phyloP scores from a whole-genome alignment of 2,797 vertebrate species.

The Denticeps clupeoides region DNA sequence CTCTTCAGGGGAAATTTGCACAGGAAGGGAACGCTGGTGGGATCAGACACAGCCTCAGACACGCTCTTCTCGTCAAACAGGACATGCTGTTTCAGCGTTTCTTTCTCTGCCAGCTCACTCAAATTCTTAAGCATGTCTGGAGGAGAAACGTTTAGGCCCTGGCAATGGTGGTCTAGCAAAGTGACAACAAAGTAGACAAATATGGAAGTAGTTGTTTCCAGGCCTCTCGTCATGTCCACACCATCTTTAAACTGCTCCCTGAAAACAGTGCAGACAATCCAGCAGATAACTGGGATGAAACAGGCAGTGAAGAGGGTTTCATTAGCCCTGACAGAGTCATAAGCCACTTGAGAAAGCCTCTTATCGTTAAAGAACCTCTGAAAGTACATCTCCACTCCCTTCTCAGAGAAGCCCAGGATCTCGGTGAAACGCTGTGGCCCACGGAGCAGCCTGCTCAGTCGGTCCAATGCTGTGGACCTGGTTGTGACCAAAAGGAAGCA shows the following conservation, averaged over 20 bases:
- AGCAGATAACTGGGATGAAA: background rate
- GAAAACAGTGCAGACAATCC: slow-evolving; percentile 2
- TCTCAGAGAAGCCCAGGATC: slow-evolving; percentile 5
- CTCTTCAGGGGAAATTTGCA: slow-evolving; percentile 16
- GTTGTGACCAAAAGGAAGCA: background rate
- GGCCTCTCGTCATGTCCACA: background rate
- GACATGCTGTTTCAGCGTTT: slow-evolving; percentile 10
- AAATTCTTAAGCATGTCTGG: slow-evolving; percentile 8
- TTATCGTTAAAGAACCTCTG: background rate
- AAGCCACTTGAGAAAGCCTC: background rate
- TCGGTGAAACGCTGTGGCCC: background rate
- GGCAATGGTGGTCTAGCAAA: slow-evolving; percentile 4
- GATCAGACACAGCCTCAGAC: background rate
- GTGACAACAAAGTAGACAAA: background rate
- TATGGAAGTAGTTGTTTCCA: background rate
- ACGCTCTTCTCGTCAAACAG: slow-evolving; percentile 7
- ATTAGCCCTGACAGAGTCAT: background rate
- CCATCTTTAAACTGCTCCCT: background rate
- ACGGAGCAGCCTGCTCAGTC: background rate
- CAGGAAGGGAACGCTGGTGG: slow-evolving; percentile 13
- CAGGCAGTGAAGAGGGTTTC: background rate
- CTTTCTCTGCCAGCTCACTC: slow-evolving; percentile 18
- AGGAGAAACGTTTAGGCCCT: background rate
- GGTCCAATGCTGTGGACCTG: background rate
- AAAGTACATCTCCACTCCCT: background rate